Base-by-base conservation (phyloP, 53 echinoderm and acorn worm species). In the Apostichopus leukothele region DNA sequence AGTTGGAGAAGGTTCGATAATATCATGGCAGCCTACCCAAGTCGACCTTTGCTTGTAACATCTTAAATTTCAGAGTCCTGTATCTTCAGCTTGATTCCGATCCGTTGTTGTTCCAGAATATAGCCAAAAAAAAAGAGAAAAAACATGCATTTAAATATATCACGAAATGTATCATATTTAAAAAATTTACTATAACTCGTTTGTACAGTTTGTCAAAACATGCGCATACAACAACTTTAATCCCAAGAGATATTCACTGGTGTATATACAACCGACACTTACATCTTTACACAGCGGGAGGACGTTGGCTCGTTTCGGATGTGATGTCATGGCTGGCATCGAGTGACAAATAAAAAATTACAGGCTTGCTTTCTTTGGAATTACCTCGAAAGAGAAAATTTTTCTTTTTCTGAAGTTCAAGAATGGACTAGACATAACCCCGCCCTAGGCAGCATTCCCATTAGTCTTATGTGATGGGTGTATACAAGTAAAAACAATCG, bases 181-280 rank as follows among this genome's bases (percentile, higher is more conserved):
- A 55, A 22, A 59, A 81, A 81, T 81, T 81, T 54, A 81, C 81
- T 19, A 10, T 81, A 54, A 81, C 81, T 81, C 55, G 81, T 81
- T 54, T 59, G 55, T 81, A 81, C 81, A 81, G 54, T 54, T 81
- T 81, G 81, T 81, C 81, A 81, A 81, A 81, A 81, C 81, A 81
- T 54, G 22, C 55, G 18, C 55, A 54, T 23, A 3, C 2, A 12
- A 13, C 54, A 18, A 39, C 39, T 39, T 22, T 0, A 8, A 23
- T 81, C 81, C 55, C 81, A 59, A 6, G 81, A 51, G 81, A 55
- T 54, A 59, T 19, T 6, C 19, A 6, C 18, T 19, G 16, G 71
- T 1, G 5, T 54, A 21, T 53, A 21, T 50, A 79, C 79, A 50
- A 54, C 55, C 7, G 51, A 23, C 59, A 54, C 55, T 81, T 53